Conservation (phyloP, 1,140 invertebrate genomes). For the Tetragnatha versicolor region DNA sequence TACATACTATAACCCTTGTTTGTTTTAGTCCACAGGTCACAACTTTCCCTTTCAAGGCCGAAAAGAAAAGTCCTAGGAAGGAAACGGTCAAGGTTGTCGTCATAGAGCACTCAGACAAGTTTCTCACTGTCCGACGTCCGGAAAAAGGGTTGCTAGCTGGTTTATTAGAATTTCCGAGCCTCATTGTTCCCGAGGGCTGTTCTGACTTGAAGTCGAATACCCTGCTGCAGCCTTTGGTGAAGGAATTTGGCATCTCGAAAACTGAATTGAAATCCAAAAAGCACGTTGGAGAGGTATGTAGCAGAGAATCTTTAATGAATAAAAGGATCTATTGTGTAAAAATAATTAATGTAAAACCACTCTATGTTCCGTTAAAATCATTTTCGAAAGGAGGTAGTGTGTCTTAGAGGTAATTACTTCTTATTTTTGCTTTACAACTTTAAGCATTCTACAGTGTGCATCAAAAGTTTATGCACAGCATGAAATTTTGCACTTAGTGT, state of each 20-base stretch:
- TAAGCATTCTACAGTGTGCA: too few species aligned
- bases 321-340: too few species aligned
- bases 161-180: constrained; percentile 39
- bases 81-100: constrained; percentile 36
- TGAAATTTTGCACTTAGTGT: too few species aligned
- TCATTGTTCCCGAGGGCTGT: not conserved
- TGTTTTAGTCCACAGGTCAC: constrained; percentile 24
- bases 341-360: too few species aligned
- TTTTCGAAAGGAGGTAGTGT: too few species aligned
- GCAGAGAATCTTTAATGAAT: too few species aligned
- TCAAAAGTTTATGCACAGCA: too few species aligned
- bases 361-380: too few species aligned
- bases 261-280: not conserved
- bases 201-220: not conserved
- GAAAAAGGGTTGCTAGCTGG: constrained; percentile 39
- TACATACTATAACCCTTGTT: not conserved
- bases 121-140: constrained; percentile 12
- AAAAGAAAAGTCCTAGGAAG: constrained; percentile 24
- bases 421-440: too few species aligned
- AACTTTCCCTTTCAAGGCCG: constrained; percentile 21
- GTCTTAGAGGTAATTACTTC: too few species aligned
- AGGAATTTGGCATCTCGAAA: constrained; percentile 16
- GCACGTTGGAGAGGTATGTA: constrained; percentile 28
- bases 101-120: constrained; percentile 3
- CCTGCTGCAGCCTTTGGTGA: not conserved